Evolutionary conservation across 2,113 vertebrate genomes (phyloP).

Genomic region (Terrapene triunguis): DNA sequence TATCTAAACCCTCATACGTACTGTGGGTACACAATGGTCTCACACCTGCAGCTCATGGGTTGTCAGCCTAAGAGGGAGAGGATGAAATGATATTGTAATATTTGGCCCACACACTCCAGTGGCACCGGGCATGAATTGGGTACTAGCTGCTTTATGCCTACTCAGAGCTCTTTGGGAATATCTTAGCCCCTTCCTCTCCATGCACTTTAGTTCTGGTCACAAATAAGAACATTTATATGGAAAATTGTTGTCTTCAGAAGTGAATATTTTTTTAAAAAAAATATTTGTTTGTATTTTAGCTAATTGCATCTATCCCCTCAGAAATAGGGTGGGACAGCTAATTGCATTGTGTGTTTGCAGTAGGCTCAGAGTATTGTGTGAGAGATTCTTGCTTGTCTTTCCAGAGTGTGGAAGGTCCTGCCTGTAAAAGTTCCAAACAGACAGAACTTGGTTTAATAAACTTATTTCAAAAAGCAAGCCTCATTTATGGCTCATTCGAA

Average conservation of each 20-base stretch:
- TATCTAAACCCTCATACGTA: neutral
- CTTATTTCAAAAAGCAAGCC: too few species aligned
- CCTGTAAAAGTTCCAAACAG: neutral
- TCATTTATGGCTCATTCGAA: too few species aligned
- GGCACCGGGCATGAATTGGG: neutral
- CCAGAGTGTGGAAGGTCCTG: neutral
- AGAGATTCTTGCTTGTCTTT: neutral
- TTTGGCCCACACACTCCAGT: neutral
- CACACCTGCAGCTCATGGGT: neutral
- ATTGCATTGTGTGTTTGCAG: neutral
- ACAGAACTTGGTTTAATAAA: neutral
- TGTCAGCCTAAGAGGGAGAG: neutral
- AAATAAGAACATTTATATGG: neutral
- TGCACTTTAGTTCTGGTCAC: neutral
- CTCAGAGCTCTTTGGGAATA: neutral
- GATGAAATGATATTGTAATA: neutral
- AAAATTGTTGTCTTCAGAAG: neutral
- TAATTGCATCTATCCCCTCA: neutral
- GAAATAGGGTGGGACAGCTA: neutral
- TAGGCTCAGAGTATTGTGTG: neutral
- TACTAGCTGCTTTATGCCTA: neutral
- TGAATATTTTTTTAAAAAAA: neutral
- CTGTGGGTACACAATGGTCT: neutral
- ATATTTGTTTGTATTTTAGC: neutral
- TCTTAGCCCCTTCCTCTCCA: neutral